Evolutionary conservation across 2,888 invertebrate species (phyloP).

Genomic region (Hedychridium roseum): DNA sequence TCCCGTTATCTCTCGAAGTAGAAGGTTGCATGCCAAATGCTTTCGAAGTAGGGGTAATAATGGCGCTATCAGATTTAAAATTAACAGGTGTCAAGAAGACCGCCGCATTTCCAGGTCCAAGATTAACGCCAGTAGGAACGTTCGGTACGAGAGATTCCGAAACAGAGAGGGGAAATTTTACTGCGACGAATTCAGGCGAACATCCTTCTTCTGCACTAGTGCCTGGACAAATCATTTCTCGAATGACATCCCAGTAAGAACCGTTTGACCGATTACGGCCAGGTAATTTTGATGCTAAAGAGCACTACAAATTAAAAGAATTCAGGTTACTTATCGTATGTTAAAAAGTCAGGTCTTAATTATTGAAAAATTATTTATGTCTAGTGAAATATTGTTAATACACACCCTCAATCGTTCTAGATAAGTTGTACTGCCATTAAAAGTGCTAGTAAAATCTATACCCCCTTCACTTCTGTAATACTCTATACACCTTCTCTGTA

Average conservation of each 20-base stretch:
- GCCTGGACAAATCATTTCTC: slow-evolving; percentile 78
- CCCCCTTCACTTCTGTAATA: slow-evolving; percentile 80
- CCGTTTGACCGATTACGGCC: slow-evolving; percentile 78
- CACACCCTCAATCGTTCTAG: slow-evolving; percentile 82
- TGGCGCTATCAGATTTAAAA: slow-evolving; percentile 54
- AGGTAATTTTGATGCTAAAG: slow-evolving; percentile 82
- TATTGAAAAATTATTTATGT: not conserved
- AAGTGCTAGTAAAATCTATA: slow-evolving; percentile 73
- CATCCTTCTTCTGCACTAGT: slow-evolving; percentile 72
- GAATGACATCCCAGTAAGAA: slow-evolving; percentile 80
- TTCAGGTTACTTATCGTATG: slow-evolving; percentile 3
- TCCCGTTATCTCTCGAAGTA: slow-evolving; percentile 43
- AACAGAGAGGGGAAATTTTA: slow-evolving; percentile 73
- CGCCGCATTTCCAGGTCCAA: slow-evolving; percentile 74
- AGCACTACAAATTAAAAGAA: slow-evolving; percentile 63
- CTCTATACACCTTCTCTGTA: slow-evolving; percentile 78
- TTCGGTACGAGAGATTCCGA: slow-evolving; percentile 80
- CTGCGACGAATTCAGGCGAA: slow-evolving; percentile 70
- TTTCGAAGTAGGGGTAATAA: slow-evolving; percentile 55
- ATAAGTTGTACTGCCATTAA: slow-evolving; percentile 77
- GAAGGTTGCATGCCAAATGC: slow-evolving; percentile 51
- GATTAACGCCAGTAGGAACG: slow-evolving; percentile 60
- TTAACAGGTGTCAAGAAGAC: slow-evolving; percentile 76
- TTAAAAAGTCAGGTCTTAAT: not conserved
- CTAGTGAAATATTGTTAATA: slow-evolving; percentile 15